Base-by-base conservation (phyloP, 2,113 vertebrate species). In the Neolamprologus hecqui region DNA sequence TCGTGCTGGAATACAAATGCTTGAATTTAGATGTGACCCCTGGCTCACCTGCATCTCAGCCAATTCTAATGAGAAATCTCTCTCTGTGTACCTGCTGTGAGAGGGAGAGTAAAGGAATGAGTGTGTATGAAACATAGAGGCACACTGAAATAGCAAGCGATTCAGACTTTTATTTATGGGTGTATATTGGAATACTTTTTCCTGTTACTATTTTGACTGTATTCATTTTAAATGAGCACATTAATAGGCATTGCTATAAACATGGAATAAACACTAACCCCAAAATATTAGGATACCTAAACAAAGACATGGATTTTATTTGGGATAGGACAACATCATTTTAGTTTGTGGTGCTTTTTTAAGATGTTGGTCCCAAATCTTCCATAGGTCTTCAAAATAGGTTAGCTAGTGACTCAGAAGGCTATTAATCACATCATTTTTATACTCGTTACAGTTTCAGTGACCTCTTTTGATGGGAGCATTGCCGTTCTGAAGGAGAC, bases 1-100 rank as follows among this genome's bases (percentile, higher is more conserved):
- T 82, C 51, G 58, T 9, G 53, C 35, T 75, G 63, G 93, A 94
- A 94, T 94, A 94, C 86, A 94, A 93, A 95, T 95, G 88, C 79
- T 15, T 31, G 89, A 86, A 94, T 94, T 94, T 92, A 86, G 89
- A 92, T 89, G 93, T 94, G 88, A 92, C 89, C 88, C 84, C 81
- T 65, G 23, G 65, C 75, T 92, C 90, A 94, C 93, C 94, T 91
- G 89, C 91, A 54, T 87, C 92, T 88, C 68, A 85, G 75, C 51
- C 57, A 40, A 65, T 49, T 91, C 75, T 92, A 90, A 94, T 89
- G 89, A 93, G 90, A 89, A 90, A 90, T 83, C 60, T 75, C 85
- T 88, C 31, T 70, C 37, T 35, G 37, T 42, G 45, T 58, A 51
- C 33, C 73, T 82, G 28, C 79, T 9, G 73, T 37, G 84, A 57